Evolutionary conservation across 1,140 invertebrate species (phyloP).

Genomic region (Hyphantria cunea): DNA sequence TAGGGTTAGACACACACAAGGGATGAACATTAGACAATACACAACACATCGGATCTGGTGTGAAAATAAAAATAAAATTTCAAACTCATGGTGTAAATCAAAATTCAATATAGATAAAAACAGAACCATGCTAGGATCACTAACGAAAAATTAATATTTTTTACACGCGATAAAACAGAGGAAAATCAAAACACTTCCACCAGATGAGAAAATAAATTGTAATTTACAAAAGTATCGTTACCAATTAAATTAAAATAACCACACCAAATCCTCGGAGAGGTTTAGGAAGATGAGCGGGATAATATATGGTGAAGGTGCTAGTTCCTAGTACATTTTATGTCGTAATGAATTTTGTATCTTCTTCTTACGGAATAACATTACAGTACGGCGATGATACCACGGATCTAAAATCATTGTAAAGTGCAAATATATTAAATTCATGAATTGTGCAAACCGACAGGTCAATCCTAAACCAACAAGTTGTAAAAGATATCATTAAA

Average conservation of each 20-base stretch:
- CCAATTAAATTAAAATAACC: slow-evolving; percentile 75
- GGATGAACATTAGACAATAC: slow-evolving; percentile 88
- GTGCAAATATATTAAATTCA: slow-evolving; percentile 71
- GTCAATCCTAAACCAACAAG: slow-evolving; percentile 59
- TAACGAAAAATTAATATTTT: slow-evolving; percentile 58
- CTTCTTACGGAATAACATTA: slow-evolving; percentile 56
- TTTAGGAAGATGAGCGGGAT: slow-evolving; percentile 74
- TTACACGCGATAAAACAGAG: slow-evolving; percentile 70
- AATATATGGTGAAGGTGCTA: slow-evolving; percentile 72
- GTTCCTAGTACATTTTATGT: slow-evolving; percentile 67
- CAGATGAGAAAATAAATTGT: slow-evolving; percentile 75
- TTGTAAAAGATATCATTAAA: slow-evolving; percentile 62
- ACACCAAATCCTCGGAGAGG: slow-evolving; percentile 81
- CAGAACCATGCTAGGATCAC: slow-evolving; percentile 74
- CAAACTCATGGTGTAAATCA: slow-evolving; percentile 50
- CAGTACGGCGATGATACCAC: slow-evolving; percentile 68
- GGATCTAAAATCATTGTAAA: slow-evolving; percentile 69
- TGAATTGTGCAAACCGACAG: slow-evolving; percentile 65
- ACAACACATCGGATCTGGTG: slow-evolving; percentile 83
- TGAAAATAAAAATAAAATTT: slow-evolving; percentile 66
- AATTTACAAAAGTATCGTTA: slow-evolving; percentile 63
- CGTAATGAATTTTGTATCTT: slow-evolving; percentile 60
- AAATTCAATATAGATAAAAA: slow-evolving; percentile 47
- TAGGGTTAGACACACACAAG: slow-evolving; percentile 87
- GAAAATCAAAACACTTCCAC: slow-evolving; percentile 81